Evolutionary conservation across 2,888 invertebrate species (phyloP).

Genomic region (Drosophila cracens): DNA sequence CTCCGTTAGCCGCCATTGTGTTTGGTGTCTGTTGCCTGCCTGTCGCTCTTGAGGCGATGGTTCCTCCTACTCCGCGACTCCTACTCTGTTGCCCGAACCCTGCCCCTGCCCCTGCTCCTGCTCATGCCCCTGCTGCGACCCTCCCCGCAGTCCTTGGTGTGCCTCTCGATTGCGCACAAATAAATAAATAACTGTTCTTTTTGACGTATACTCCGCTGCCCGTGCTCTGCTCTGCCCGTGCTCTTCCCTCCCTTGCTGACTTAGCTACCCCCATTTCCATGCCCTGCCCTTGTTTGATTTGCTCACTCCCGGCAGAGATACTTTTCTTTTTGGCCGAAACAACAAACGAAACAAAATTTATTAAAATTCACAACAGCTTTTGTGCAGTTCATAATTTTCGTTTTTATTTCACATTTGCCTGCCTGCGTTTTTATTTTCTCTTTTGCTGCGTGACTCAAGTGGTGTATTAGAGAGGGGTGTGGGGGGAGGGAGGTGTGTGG

Average conservation of each 20-base stretch:
- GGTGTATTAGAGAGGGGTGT: slow-evolving; percentile 9
- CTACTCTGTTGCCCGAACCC: background rate
- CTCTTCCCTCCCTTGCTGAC: slow-evolving; percentile 26
- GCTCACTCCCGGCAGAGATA: slow-evolving; percentile 72
- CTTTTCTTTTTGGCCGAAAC: slow-evolving; percentile 48
- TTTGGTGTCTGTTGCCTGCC: slow-evolving; percentile 19
- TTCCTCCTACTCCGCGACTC: slow-evolving; percentile 11
- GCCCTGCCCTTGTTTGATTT: slow-evolving; percentile 57
- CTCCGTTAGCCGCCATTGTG: slow-evolving; percentile 75
- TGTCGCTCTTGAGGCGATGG: slow-evolving; percentile 34
- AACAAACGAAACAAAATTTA: slow-evolving; percentile 67
- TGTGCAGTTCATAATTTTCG: slow-evolving; percentile 82
- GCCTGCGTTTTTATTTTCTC: slow-evolving; percentile 38
- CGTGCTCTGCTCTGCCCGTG: slow-evolving; percentile 20
- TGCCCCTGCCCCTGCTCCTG: slow-evolving; percentile 2
- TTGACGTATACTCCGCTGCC: slow-evolving; percentile 74
- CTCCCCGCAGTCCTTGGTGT: slow-evolving; percentile 15
- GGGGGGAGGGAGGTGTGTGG: background rate
- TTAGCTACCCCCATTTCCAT: slow-evolving; percentile 30
- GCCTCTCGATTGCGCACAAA: slow-evolving; percentile 74
- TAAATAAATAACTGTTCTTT: slow-evolving; percentile 82
- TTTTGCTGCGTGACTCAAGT: slow-evolving; percentile 49
- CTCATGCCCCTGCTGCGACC: background rate
- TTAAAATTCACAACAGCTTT: slow-evolving; percentile 83
- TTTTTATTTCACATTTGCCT: slow-evolving; percentile 77